Evolutionary conservation across 2,113 vertebrate species (phyloP), one percentile per base, ranked within the genome.

Genomic region (Glaucomys volans): DNA sequence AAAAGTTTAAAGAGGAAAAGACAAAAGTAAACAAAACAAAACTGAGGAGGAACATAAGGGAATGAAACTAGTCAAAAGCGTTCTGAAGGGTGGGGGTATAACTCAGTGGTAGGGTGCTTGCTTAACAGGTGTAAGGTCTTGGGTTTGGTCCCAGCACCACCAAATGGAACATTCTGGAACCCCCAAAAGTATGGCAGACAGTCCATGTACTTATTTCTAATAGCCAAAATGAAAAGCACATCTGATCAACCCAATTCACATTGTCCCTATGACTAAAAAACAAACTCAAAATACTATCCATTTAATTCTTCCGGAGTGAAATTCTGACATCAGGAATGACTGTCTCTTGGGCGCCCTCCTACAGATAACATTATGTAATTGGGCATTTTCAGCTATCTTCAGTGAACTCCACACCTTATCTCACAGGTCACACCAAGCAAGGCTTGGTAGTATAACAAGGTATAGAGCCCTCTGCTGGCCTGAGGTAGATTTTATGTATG

Each of bases 371-470:
- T 0, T 54, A 12, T 57, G 28, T 8, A 11, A 30, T 0, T 4
- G 40, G 66, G 18, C 26, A 5, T 74, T 37, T 69, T 22, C 24
- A 0, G 2, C 40, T 13, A 89, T 40, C 50, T 57, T 37, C 5
- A 24, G 24, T 18, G 18, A 1, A 13, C n/a, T 28, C 16, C 0
- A 44, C 5, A 7, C 28, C 6, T 64, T 28, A 5, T 52, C 12
- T 44, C 30, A 5, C 30, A 22, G 18, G 6, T 37, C 72, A 18
- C 9, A 24, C 24, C 71, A 72, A 18, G n/a, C 22, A 22, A 4
- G 6, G n/a, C 35, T 57, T 0, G 3, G 24, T 3, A 10, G 30
- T 71, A 10, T 30, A 17, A 32, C 8, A 35, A 79, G 42, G 24
- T 26, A 1, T 32, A 37, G 6, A 18, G 80, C 30, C 32, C 8